Evolutionary conservation across 92 coral and sea anemone genomes (phyloP), one percentile per base, ranked within the genome.

Genomic region (Scolanthus callimorphus): DNA sequence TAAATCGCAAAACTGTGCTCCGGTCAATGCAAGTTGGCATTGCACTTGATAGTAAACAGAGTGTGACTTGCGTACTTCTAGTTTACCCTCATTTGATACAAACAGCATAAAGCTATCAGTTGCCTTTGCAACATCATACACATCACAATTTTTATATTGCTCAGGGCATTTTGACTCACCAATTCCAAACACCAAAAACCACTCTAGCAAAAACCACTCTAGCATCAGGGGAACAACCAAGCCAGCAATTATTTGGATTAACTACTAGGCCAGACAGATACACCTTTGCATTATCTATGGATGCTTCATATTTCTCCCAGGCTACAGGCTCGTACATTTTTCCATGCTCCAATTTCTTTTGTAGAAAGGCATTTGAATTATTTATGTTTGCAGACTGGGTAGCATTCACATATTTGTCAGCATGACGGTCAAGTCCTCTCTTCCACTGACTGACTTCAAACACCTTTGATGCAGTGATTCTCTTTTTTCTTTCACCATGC

Each of bases 81-180:
- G 67, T 62, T 59, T 76, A 52, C 56, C 28, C 25, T 68, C 57
- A 11, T 51, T 57, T 58, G 68, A 29, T 48, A 60, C 69, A 60
- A 11, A 31, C 20, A 76, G 62, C 77, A 76, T 69, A 60, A 76
- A 68, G 27, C 61, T 31, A 43, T 59, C 67, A 66, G 68, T 59
- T 67, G 76, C 39, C 39, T 54, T 49, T 59, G 83, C 77, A 27
- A 38, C 70, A 76, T 76, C 77, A 59, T 67, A 76, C 31, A 67
- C 51, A 69, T 76, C 83, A 59, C 54, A 70, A 25, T 78, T 12
- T 64, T 78, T 78, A 51, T 70, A 48, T 19, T 53, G 79, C 49
- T 78, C 79, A 63, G 85, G 85, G 48, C 79, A 70, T 71, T 79
- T 79, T 11, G 74, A 71, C 67, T 79, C 85, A 17, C 79, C 79